Evolutionary conservation across 2,113 vertebrate genomes (phyloP).

Genomic region (Cephalopholis sonnerati): DNA sequence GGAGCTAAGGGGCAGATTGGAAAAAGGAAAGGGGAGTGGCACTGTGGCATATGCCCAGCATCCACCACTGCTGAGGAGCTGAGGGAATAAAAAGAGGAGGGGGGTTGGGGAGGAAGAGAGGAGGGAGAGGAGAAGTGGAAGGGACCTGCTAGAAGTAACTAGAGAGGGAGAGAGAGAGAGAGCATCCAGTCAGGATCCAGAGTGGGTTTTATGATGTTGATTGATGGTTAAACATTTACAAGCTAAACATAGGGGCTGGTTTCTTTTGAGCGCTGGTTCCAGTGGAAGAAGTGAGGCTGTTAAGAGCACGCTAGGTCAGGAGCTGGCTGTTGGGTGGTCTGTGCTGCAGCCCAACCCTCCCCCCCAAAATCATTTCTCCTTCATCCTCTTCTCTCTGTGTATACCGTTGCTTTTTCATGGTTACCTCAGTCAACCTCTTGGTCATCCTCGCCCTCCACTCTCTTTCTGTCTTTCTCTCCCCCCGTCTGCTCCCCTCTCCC

Average conservation of each 20-base stretch:
- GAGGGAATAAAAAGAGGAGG: constrained; percentile 54
- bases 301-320: constrained; percentile 36
- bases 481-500: constrained; percentile 4
- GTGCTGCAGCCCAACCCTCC: constrained; percentile 35
- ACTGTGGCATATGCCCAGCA: constrained; percentile 87
- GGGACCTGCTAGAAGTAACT: constrained; percentile 43
- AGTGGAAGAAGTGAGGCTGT: constrained; percentile 72
- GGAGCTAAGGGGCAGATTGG: constrained; percentile 88
- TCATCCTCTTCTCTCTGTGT: not conserved
- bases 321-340: constrained; percentile 71
- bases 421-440: constrained; percentile 36
- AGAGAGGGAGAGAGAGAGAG: constrained; percentile 35
- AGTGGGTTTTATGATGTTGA: constrained; percentile 80
- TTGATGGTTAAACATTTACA: constrained; percentile 85
- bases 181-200: constrained; percentile 62
- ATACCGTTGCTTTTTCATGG: constrained; percentile 10
- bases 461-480: constrained; percentile 14
- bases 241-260: constrained; percentile 73
- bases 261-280: constrained; percentile 57
- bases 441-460: constrained; percentile 22
- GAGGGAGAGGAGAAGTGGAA: constrained; percentile 67
- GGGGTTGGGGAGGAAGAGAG: constrained; percentile 47
- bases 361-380: constrained; percentile 2
- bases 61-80: constrained; percentile 67
- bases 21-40: constrained; percentile 88